Evolutionary conservation across 37 sponge, comb jelly and placozoan species (phyloP).

Genomic region (Eunapius fragilis): DNA sequence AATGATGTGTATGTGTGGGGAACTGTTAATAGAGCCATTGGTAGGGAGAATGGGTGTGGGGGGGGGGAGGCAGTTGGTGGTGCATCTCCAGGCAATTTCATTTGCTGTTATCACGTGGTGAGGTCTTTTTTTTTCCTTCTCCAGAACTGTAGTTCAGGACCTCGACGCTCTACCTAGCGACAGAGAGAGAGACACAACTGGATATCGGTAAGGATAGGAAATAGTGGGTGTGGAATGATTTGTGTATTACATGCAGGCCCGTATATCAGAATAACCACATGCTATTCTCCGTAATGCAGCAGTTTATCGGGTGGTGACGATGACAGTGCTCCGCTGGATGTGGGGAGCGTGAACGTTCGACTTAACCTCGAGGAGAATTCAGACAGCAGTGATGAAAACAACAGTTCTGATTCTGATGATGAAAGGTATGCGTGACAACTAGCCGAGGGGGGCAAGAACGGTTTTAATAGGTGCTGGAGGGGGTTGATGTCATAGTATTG

Average conservation of each 20-base stretch:
- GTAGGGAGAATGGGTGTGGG: not conserved
- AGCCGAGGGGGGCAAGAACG: not conserved
- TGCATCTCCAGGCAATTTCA: too few species aligned
- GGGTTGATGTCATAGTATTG: too few species aligned
- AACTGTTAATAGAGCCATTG: not conserved
- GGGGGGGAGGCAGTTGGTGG: too few species aligned
- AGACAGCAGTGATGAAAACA: constrained; percentile 28
- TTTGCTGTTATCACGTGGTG: too few species aligned
- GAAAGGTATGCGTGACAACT: constrained; percentile 3
- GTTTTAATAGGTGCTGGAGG: too few species aligned
- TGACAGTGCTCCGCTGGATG: not conserved
- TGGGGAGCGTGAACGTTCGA: not conserved
- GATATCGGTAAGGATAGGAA: not conserved
- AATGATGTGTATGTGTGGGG: not conserved
- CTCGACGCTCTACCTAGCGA: not conserved
- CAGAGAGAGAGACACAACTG: not conserved
- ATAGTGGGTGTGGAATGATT: not conserved
- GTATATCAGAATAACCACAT: too few species aligned
- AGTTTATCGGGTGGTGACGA: not conserved
- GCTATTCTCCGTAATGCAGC: not conserved
- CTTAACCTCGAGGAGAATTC: not conserved
- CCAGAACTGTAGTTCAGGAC: not conserved
- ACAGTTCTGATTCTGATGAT: constrained; percentile 51
- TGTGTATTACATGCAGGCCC: not conserved
- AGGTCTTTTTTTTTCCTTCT: not conserved